Percentiles rank a stretch among this genome's conserved stretches.
Evolutionary conservation across 2,888 invertebrate genomes (phyloP).

Genomic region (Plemyria rubiginata): DNA sequence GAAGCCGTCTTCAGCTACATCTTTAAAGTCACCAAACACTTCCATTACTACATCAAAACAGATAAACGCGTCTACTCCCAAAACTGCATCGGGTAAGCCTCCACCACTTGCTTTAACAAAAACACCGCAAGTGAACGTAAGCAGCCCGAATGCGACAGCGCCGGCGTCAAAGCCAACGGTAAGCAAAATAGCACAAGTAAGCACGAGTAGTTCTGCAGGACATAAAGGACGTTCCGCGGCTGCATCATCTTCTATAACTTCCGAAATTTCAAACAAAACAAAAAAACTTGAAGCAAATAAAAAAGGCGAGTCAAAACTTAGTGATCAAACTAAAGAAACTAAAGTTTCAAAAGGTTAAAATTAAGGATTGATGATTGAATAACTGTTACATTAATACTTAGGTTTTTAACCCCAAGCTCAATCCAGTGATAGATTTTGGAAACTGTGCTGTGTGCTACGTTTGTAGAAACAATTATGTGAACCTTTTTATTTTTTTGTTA

Average conservation of each 20-base stretch:
- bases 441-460: conserved; percentile 6
- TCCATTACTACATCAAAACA: conserved; percentile 33
- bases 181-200: conserved; percentile 35
- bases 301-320: conserved; percentile 48
- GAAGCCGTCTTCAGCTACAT: conserved; percentile 29
- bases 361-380: conserved; percentile 32
- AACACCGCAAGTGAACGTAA: conserved; percentile 29
- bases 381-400: conserved; percentile 23
- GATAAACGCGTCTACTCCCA: conserved; percentile 20
- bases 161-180: conserved; percentile 29
- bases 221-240: conserved; percentile 11
- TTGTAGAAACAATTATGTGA: neutral
- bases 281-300: conserved; percentile 39
- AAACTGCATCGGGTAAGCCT: conserved; percentile 25
- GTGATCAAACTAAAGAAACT: conserved; percentile 46
- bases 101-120: conserved; percentile 21
- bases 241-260: conserved; percentile 11
- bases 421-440: conserved; percentile 33
- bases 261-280: conserved; percentile 20
- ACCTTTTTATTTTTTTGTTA: neutral
- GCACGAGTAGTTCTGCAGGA: conserved; percentile 22
- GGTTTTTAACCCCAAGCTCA: conserved; percentile 26
- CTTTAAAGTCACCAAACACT: conserved; percentile 31
- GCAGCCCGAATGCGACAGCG: conserved; percentile 18
- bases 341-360: conserved; percentile 57